phyloP scores from a whole-genome alignment of 2,888 invertebrate genomes.

The Parasteatoda lunata region DNA sequence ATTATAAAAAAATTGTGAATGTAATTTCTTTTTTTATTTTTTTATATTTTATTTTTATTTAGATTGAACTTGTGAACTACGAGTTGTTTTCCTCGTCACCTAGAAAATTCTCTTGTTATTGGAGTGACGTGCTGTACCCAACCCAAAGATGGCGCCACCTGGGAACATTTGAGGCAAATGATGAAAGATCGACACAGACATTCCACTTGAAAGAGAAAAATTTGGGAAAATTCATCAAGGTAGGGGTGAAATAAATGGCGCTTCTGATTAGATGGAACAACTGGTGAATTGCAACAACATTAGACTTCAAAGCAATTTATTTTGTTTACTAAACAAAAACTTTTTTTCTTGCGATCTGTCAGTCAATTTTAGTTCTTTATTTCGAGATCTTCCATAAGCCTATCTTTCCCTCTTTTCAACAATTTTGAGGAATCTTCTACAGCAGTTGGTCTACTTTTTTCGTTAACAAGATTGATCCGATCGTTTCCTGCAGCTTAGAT shows the following conservation, averaged over 20 bases:
- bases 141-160: slow-evolving; percentile 37
- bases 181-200: slow-evolving; percentile 40
- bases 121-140: slow-evolving; percentile 39
- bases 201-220: slow-evolving; percentile 29
- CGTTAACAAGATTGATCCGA: no score
- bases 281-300: no score
- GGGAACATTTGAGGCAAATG: slow-evolving; percentile 48
- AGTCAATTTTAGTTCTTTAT: no score
- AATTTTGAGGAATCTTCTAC: no score
- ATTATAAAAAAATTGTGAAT: neutral
- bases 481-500: no score
- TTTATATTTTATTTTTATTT: no score
- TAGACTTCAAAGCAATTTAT: neutral
- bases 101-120: slow-evolving; percentile 39
- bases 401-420: no score
- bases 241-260: slow-evolving; percentile 14
- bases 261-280: no score
- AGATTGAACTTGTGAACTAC: slow-evolving; percentile 54
- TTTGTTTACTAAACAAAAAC: no score
- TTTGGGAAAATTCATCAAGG: slow-evolving; percentile 53
- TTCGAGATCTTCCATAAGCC: no score
- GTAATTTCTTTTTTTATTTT: neutral
- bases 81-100: slow-evolving; percentile 52
- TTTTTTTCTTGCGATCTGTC: no score
- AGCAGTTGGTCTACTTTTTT: no score